Percentiles rank a stretch among this genome's conserved stretches.
Evolutionary conservation across 2,797 vertebrate species (phyloP).

Genomic region (Chiroxiphia lanceolata): DNA sequence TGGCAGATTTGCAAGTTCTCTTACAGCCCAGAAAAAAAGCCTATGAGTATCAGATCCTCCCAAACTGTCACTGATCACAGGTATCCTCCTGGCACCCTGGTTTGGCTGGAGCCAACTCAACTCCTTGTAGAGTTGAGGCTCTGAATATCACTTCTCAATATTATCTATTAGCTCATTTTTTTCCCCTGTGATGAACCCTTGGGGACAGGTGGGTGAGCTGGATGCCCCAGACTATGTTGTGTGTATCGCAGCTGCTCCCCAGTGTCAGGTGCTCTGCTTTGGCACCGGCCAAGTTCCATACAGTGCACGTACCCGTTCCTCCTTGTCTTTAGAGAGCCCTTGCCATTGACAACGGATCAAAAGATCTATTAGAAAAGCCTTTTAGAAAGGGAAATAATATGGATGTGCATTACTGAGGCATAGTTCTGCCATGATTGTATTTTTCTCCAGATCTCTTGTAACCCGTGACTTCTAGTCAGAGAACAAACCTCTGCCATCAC

Average conservation of each 20-base stretch:
- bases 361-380: not conserved
- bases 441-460: not conserved
- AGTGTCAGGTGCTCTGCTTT: not conserved
- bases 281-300: not conserved
- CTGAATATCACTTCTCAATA: not conserved
- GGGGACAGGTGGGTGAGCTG: not conserved
- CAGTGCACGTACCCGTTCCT: rapidly evolving
- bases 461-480: not conserved
- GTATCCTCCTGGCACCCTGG: not conserved
- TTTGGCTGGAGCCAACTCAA: not conserved
- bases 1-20: not conserved
- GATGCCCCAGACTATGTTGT: not conserved
- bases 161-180: rapidly evolving
- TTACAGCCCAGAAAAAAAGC: not conserved
- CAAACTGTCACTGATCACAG: not conserved
- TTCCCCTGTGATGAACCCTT: not conserved
- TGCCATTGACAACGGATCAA: not conserved
- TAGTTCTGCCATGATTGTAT: not conserved
- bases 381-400: not conserved
- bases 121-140: not conserved
- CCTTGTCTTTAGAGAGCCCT: not conserved
- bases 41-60: rapidly evolving
- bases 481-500: not conserved
- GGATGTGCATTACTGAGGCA: not conserved
- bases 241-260: not conserved